Base-by-base conservation (phyloP, 1,140 invertebrate species). In the Euborellia annulipes region DNA sequence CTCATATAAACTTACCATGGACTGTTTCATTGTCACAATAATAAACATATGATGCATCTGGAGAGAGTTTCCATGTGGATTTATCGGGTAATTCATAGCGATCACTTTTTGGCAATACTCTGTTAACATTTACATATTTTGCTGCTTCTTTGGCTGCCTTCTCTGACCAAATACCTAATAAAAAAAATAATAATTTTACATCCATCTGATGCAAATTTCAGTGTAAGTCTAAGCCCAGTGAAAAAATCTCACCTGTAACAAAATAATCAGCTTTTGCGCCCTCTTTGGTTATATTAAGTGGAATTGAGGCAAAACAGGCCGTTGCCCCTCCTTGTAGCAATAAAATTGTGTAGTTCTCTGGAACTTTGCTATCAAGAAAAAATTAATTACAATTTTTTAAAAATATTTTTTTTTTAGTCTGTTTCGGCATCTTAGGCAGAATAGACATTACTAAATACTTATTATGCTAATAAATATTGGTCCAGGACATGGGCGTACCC, bases 11-110 rank as follows among this genome's bases (percentile, higher is more conserved):
- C n/a, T 69, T 67, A 86, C 89, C 92, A 63, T 98, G 82, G 44
- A 98, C 82, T 3, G 95, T 98, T 71, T 98, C 95, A 62, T 98
- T 98, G 50, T 79, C 82, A 65, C 94, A 98, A 59, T 95, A 96
- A 60, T 95, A 96, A 6, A 98, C 76, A 61, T 97, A 98, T 0
- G 90, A 91, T n/a, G 94, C 92, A 52, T 95, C 79, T 0, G 84
- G 75, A 61, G 84, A 76, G 2, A 92, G 62, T n/a, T 84, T 86
- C 91, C 90, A 96, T 2, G 68, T 71, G 1, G 69, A 71, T 46
- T 71, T 66, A 50, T 78, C 69, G 1, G 81, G 81, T 53, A 86
- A 80, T 53, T 72, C 69, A 56, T 84, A 89, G 51, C 75, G 76
- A 16, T 75, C 68, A 1, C 66, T 62, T 60, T 85, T 79, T 6